These are phyloP conservation scores for Nymphicus hollandicus DNA, from an alignment of 2,113 vertebrate species.

Conservation along the genomic window DNA sequence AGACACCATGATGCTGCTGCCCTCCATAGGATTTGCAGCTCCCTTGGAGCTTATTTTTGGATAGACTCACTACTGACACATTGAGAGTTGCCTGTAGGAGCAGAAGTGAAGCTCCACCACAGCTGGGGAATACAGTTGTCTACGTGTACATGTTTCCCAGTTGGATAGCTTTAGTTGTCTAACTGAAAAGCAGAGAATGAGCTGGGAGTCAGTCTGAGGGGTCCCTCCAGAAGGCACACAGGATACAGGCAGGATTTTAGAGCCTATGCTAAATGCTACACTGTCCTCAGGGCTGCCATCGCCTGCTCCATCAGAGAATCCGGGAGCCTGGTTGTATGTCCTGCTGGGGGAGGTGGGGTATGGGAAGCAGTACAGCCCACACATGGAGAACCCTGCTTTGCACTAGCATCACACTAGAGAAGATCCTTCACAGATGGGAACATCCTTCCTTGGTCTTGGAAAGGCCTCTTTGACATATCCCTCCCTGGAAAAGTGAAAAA, in stretches of 20 bases:
- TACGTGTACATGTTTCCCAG: rapidly evolving
- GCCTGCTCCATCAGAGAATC: neutral
- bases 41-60: neutral
- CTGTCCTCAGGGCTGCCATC: rapidly evolving
- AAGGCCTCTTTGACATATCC: neutral
- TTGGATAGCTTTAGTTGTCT: neutral
- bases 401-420: neutral
- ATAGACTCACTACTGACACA: neutral
- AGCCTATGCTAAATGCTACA: neutral
- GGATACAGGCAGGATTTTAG: neutral
- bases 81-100: neutral
- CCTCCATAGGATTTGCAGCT: neutral
- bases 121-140: neutral
- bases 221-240: neutral
- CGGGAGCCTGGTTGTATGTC: neutral
- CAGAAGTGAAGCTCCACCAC: neutral
- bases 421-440: neutral
- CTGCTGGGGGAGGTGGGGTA: neutral
- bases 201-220: neutral
- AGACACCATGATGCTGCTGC: neutral
- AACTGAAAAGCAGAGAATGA: neutral
- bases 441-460: neutral
- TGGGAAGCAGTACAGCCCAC: neutral
- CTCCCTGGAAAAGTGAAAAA: neutral
- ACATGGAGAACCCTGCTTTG: neutral